Evolutionary conservation across 2,113 vertebrate species (phyloP), one percentile per base, ranked within the genome.

Genomic region (Cottus gobio): DNA sequence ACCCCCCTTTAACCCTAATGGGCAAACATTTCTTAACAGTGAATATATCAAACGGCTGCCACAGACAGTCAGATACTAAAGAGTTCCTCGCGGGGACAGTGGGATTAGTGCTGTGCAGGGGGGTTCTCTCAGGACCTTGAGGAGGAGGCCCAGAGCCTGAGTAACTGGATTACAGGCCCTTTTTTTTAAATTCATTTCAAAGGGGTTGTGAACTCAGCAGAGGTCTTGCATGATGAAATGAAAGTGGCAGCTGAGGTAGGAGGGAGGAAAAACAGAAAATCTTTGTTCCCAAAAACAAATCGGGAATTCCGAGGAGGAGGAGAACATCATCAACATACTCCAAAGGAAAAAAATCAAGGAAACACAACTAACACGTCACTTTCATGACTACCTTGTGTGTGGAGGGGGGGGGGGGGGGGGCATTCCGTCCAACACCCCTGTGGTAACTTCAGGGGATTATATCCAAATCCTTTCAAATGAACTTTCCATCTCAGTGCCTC

Each of bases 141-240:
- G 94, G 93, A 95, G 91, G 91, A 90, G 92, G 95, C 4, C 94
- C 93, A 94, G 95, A 95, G 95, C 94, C 94, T 92, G 91, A 95
- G 91, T 97, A 96, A 97, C 94, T 96, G 95, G 96, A 97, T 97
- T 97, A 97, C 95, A 96, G 96, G 96, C 96, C 96, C 5, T 28
- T 57, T 56, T 56, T 56, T 26, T 24, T 26, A n/a, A n/a, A n/a
- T 56, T 56, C 92, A 92, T 98, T 98, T 97, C 96, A 97, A 98
- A 96, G 96, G 9, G 96, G 95, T 95, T 96, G 95, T 97, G 96
- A 97, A 97, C 96, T 96, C 96, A 96, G 96, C 95, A 95, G 96
- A 95, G 94, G 94, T 95, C 96, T 95, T 94, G 95, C 95, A 93
- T 98, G 97, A 99, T 97, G 96, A 95, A 98, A 99, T 99, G 96